A percentile compares a stretch with the other conserved stretches of the same genome.
Conservation (phyloP, 2,797 vertebrate species). For the Oreochromis grahami region DNA sequence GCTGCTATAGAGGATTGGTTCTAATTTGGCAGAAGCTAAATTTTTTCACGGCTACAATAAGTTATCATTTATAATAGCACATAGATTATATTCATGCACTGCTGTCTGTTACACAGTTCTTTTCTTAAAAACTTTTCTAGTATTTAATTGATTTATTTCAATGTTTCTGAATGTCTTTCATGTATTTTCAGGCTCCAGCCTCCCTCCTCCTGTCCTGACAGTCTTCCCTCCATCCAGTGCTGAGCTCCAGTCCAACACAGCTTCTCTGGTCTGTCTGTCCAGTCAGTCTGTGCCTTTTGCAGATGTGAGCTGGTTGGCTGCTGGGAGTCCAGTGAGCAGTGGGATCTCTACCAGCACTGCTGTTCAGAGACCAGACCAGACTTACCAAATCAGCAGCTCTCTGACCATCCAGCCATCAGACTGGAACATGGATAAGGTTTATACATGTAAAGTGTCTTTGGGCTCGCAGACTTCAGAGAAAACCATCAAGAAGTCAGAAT, state of each 20-base stretch:
- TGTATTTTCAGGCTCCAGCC: constrained; percentile 27
- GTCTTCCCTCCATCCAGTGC: constrained; percentile 63
- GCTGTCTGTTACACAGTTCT: background rate
- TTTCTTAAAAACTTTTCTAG: rapidly evolving
- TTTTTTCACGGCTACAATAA: background rate
- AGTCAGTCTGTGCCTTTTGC: constrained; percentile 41
- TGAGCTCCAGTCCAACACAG: constrained; percentile 49
- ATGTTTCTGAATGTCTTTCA: background rate
- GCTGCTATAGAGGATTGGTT: background rate
- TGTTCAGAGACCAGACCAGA: constrained; percentile 47
- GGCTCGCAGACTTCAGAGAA: background rate
- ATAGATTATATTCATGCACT: background rate
- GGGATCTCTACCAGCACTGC: constrained; percentile 54
- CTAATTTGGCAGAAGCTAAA: rapidly evolving
- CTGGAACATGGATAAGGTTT: background rate
- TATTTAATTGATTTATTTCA: background rate
- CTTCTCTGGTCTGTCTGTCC: constrained; percentile 62
- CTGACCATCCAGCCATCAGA: constrained; percentile 47
- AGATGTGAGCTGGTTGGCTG: constrained; percentile 59
- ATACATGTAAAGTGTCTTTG: background rate
- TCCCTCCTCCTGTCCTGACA: constrained; percentile 52
- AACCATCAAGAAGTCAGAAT: background rate
- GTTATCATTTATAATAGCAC: background rate
- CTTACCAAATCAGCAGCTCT: constrained; percentile 64
- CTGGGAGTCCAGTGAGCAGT: constrained; percentile 42